These are phyloP conservation scores for Emmelina monodactyla DNA, from an alignment of 2,888 invertebrate genomes.

Conservation along the genomic window DNA sequence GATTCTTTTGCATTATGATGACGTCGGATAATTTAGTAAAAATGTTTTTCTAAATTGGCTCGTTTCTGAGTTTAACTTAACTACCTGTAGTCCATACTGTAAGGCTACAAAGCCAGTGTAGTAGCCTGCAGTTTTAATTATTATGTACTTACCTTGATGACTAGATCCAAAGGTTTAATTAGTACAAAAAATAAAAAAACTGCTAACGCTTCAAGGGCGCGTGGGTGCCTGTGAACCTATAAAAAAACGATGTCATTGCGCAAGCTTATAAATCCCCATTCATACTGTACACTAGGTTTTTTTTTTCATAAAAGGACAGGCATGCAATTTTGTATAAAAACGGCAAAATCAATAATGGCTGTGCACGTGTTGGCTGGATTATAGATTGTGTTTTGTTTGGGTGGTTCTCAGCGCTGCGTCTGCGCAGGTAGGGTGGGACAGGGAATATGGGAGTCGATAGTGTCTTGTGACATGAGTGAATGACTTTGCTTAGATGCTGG, in stretches of 20 bases:
- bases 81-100: no score
- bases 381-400: constrained; percentile 58
- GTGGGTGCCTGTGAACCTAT: constrained; percentile 37
- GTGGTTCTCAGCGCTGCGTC: constrained; percentile 54
- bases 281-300: constrained; percentile 44
- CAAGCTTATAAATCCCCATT: constrained; percentile 61
- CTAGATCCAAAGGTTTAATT: no score
- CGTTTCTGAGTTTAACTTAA: no score
- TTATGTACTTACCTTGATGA: constrained; percentile 28
- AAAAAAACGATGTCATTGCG: constrained; percentile 60
- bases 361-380: constrained; percentile 65
- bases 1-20: no score
- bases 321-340: constrained; percentile 63
- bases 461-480: no score
- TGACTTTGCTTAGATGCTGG: no score
- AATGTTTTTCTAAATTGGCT: no score
- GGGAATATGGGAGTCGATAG: constrained; percentile 23
- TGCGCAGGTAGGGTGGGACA: constrained; percentile 26
- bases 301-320: constrained; percentile 50
- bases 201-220: no score
- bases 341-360: constrained; percentile 63
- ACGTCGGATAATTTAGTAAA: no score
- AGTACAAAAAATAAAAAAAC: no score
- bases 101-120: no score
- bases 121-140: no score